Percentiles rank a stretch among this genome's conserved stretches.
Evolutionary conservation across 2,797 vertebrate genomes (phyloP).

Genomic region (Xerus rutilus): DNA sequence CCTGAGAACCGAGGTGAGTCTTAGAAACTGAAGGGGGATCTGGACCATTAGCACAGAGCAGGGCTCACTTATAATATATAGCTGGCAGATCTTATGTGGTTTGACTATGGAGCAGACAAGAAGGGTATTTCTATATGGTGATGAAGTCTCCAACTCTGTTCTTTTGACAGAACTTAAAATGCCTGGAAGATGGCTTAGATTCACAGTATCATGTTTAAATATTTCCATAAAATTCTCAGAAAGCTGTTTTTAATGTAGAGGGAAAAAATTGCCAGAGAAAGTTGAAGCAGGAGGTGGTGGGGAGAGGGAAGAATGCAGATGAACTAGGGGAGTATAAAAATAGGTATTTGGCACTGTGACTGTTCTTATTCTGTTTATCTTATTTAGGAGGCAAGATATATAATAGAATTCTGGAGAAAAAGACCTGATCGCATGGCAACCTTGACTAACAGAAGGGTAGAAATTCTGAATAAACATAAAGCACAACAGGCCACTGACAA

Average conservation of each 20-base stretch:
- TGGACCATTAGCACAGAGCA: neutral
- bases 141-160: neutral
- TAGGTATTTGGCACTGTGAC: neutral
- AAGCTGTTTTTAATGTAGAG: constrained; percentile 43
- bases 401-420: constrained; percentile 50
- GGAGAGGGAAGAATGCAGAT: neutral
- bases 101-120: neutral
- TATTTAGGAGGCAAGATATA: neutral
- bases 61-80: neutral
- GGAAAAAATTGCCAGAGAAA: constrained; percentile 17
- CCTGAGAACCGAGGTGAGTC: neutral
- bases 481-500: neutral
- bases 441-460: neutral
- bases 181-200: neutral
- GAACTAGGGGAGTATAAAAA: constrained; percentile 2
- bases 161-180: constrained; percentile 9
- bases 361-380: constrained; percentile 36
- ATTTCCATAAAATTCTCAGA: constrained; percentile 53
- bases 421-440: neutral
- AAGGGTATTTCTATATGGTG: neutral
- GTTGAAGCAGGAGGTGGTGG: neutral
- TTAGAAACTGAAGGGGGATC: neutral
- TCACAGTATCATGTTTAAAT: neutral
- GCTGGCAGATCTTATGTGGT: neutral
- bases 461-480: constrained; percentile 27